Base-by-base conservation (phyloP, 2,113 vertebrate genomes). In the Esox niger region DNA sequence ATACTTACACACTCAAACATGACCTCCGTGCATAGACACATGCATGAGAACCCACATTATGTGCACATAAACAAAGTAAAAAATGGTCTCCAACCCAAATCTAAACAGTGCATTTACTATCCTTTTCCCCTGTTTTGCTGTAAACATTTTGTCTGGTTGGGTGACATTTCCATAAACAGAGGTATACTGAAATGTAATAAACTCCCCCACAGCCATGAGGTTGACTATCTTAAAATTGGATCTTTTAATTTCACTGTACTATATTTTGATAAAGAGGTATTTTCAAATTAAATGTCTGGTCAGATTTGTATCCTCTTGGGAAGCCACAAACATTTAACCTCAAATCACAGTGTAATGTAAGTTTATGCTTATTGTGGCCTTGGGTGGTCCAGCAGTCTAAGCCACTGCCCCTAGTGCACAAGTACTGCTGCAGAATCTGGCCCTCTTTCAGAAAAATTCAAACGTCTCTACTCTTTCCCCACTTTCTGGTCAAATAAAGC, bases 121-220 rank as follows among this genome's bases (percentile, higher is more conserved):
- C 17, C 33, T 2, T 80, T 63, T 71, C 74, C 71, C 72, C 73
- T 9, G 47, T 35, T n/a, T 79, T 77, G 57, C 2, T 13, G 66
- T 71, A 43, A 43, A 43, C 79, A n/a, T 64, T 43, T 3, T 76
- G 57, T 76, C 80, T 78, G 46, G 67, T 58, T 25, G 67, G 8
- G 63, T 30, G 29, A 58, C 30, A 66, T 35, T 32, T 65, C 35
- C 64, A 30, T 27, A 30, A 4, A 15, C 17, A 27, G 11, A 59
- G 31, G 17, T 29, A 30, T 15, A 20, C 26, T 59, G 27, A 59
- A 30, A 15, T 29, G 30, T 31, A 29, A 31, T 20, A 59, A 59
- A 17, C 17, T 6, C 29, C 27, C 9, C 11, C 6, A 20, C 57
- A 5, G 6, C 31, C 17, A 9, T 7, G 29, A 59, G 27, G 47